Conservation (phyloP, 2,113 vertebrate species). For the Climacteris rufus region DNA sequence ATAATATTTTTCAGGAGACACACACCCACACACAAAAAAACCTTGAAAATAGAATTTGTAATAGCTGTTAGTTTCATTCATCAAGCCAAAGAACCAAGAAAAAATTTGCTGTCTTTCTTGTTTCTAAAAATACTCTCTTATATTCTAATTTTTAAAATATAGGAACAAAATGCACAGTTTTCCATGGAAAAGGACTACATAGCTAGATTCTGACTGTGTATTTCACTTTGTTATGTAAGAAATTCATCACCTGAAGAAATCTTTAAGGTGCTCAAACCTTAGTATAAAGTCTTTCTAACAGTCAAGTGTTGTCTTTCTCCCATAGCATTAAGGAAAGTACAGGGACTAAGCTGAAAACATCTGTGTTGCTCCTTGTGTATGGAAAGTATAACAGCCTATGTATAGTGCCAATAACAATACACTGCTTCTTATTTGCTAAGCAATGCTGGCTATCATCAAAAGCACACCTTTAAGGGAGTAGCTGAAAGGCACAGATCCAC, state of each 20-base stretch:
- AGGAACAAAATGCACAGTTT: background rate
- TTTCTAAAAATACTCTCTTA: background rate
- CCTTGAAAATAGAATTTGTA: background rate
- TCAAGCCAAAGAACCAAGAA: background rate
- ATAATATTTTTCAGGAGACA: background rate
- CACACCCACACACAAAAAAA: too few relatives aligned
- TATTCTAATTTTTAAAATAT: background rate
- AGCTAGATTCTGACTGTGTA: background rate
- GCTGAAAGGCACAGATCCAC: background rate
- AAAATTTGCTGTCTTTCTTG: background rate
- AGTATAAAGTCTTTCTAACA: background rate
- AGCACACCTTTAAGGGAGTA: background rate
- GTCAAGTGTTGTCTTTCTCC: background rate
- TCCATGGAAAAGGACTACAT: background rate
- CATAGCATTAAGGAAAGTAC: background rate
- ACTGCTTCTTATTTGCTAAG: background rate
- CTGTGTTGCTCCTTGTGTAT: background rate
- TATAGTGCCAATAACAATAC: constrained; percentile 6
- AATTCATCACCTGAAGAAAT: background rate
- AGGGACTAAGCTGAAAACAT: background rate
- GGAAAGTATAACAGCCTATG: background rate
- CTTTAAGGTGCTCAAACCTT: background rate
- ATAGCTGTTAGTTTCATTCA: background rate
- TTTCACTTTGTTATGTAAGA: background rate
- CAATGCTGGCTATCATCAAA: constrained; percentile 17